Evolutionary conservation across 2,113 vertebrate species (phyloP), one percentile per base, ranked within the genome.

Genomic region (Oriolus oriolus): DNA sequence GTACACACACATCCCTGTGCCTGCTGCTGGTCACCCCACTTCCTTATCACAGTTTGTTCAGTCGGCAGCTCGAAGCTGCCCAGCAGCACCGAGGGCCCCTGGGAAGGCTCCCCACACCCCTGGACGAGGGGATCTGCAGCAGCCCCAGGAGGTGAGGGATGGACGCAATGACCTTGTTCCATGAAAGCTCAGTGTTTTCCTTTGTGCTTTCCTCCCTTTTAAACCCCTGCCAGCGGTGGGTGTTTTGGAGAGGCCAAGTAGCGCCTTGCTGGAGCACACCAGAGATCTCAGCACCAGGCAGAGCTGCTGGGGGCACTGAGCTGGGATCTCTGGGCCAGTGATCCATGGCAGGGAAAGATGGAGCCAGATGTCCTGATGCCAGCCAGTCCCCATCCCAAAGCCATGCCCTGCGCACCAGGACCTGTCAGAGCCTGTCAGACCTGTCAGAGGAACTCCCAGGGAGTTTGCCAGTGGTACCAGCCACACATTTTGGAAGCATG

Each of bases 1-100:
- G 93, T 89, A 84, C 37, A 93, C 89, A 97, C 47, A 63, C 69
- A 11, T 60, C 66, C 86, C 70, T 2, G 13, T 44, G 84, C 87
- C 90, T 81, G 89, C 86, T 65, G 87, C 78, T 89, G 92, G 90
- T 86, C 92, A 95, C 93, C 91, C 54, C 35, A 3, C 4, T 70
- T 80, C 61, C 95, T 97, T 97, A 97, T 98, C 97, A 13, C 81
- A 69, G 95, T 97, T 97, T 98, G 91, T 26, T 95, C 97, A 98
- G 97, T 44, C 1, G 18, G 45, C 74, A 84, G 79, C 57, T 39
- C 18, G 1, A 65, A 33, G 49, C 16, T 81, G 89, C 89, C 89
- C 92, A 50, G 63, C 2, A 1, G 78, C 47, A 65, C 30, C 3
- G 39, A 21, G 47, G 30, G 19, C 15, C 88, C 80, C 60, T 0